Percentiles rank a stretch among this genome's conserved stretches.
Evolutionary conservation across 2,888 invertebrate species (phyloP).

Genomic region (Hylaea fasciaria): DNA sequence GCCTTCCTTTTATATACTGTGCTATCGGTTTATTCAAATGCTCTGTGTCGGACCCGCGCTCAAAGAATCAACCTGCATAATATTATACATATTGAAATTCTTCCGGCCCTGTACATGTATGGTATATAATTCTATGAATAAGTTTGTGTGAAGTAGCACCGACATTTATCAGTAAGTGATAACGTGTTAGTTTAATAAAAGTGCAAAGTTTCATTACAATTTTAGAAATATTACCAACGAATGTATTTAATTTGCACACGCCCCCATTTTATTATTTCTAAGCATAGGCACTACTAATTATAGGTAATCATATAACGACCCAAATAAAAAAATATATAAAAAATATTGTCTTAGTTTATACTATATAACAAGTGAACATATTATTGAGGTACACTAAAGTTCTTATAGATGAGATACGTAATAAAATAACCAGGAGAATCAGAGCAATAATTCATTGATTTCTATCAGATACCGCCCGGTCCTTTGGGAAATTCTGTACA

Average conservation of each 20-base stretch:
- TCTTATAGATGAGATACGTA: too few species aligned
- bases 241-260: too few species aligned
- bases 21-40: slow-evolving; percentile 84
- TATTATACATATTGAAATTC: slow-evolving; percentile 84
- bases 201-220: too few species aligned
- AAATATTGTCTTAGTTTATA: too few species aligned
- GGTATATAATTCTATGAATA: slow-evolving; percentile 80
- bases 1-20: slow-evolving; percentile 33
- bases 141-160: slow-evolving; percentile 58
- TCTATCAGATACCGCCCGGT: slow-evolving; percentile 55
- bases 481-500: slow-evolving; percentile 66
- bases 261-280: too few species aligned
- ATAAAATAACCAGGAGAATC: slow-evolving; percentile 1
- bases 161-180: slow-evolving; percentile 42
- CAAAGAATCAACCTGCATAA: slow-evolving; percentile 84
- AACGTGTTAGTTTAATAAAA: slow-evolving; percentile 1
- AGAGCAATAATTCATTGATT: slow-evolving; percentile 61
- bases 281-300: too few species aligned
- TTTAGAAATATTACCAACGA: too few species aligned
- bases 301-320: too few species aligned
- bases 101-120: slow-evolving; percentile 71
- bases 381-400: too few species aligned
- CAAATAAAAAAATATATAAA: too few species aligned
- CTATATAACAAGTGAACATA: too few species aligned
- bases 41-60: slow-evolving; percentile 77